Base-by-base conservation (phyloP, 2,113 vertebrate genomes). In the Indri indri region DNA sequence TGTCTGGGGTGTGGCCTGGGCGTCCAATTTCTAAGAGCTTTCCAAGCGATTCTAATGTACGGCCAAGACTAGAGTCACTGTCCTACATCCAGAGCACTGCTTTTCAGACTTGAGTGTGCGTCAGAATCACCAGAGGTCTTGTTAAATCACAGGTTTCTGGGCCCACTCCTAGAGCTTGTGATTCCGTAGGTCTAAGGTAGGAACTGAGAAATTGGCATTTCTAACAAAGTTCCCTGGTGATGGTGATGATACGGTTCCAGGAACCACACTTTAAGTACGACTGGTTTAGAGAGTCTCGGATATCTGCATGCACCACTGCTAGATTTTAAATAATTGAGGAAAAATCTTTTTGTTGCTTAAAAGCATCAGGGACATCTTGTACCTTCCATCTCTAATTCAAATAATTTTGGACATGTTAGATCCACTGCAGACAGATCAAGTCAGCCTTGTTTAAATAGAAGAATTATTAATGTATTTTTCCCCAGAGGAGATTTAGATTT, bases 401-500 rank as follows among this genome's bases (percentile, higher is more conserved):
- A 82, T 77, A 84, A 80, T 45, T 90, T 95, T 93, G 65, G n/a
- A 54, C 61, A 45, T n/a, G 1, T 71, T 90, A 76, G 5, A 50
- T 82, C n/a, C 34, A 68, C 83, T 57, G 5, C 23, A 45, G 74
- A 68, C 86, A 82, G 71, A 94, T 96, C 40, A 68, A 85, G 65
- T 50, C 63, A 91, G 11, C 11, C 4, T 97, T 91, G n/a, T 54
- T 54, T 61, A 79, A 95, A 70, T 1, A 83, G 47, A 80, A 91
- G 57, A 89, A 88, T 87, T 37, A 83, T 73, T 83, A 92, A 94
- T n/a, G 6, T 74, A 23, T 74, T 90, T 90, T 87, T 76, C 18
- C 54, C 59, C 40, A 22, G 68, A 74, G 68, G 47, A 70, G 63
- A 95, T 92, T 95, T 92, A 90, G 34, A 81, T 93, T 82, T 59